Conservation (phyloP, 2,797 vertebrate genomes). For the Macroramphosus scolopax region DNA sequence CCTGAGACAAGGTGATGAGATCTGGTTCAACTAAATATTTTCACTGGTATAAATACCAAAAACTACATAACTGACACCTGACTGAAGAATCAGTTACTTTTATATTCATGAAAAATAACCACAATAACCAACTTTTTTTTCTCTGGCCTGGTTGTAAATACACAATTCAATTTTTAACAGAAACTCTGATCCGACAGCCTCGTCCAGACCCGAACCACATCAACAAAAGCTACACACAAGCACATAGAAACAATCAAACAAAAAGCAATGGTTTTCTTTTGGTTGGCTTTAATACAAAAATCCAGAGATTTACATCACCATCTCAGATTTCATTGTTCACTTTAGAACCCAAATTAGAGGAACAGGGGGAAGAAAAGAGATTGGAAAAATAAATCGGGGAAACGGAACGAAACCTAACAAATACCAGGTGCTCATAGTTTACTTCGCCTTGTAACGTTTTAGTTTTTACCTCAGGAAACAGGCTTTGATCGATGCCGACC, state of each 20-base stretch:
- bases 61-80: too few relatives aligned
- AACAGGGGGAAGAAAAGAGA: conserved; percentile 55
- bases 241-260: conserved; percentile 25
- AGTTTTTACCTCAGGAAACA: conserved; percentile 26
- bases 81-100: too few relatives aligned
- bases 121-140: too few relatives aligned
- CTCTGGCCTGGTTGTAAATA: too few relatives aligned
- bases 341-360: conserved; percentile 73
- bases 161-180: too few relatives aligned
- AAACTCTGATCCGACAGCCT: too few relatives aligned
- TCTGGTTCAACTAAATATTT: too few relatives aligned
- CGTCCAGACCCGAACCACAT: too few relatives aligned
- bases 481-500: conserved; percentile 39
- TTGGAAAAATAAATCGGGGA: conserved; percentile 6
- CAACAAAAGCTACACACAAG: neutral
- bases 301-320: conserved; percentile 78
- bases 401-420: conserved; percentile 11
- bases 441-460: conserved; percentile 31
- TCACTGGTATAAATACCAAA: too few relatives aligned
- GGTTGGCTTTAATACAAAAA: conserved; percentile 80
- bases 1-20: too few relatives aligned
- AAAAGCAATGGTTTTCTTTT: conserved; percentile 43
- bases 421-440: conserved; percentile 28
- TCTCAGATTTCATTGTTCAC: conserved; percentile 75
- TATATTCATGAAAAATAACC: too few relatives aligned